These are phyloP conservation scores for Ditylenchus dipsaci DNA, from an alignment of 1,140 invertebrate species.

Conservation along the genomic window DNA sequence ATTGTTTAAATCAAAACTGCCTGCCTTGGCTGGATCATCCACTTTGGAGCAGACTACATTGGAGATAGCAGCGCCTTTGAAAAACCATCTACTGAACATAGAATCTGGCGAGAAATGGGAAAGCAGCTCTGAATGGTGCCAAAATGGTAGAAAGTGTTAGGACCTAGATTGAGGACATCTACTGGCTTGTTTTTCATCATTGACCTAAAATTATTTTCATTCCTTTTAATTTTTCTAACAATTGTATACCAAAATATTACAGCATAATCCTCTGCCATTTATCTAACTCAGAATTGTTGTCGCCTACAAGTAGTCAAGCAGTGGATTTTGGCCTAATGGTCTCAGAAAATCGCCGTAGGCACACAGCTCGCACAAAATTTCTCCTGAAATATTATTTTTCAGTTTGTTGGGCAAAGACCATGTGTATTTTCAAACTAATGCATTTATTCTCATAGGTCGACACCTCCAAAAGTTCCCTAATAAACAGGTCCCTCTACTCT, in stretches of 20 bases:
- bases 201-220: background rate
- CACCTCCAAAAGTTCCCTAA: too few species aligned
- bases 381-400: background rate
- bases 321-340: background rate
- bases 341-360: conserved; percentile 6
- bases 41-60: background rate
- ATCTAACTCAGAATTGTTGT: background rate
- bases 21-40: background rate
- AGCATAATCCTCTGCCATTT: background rate
- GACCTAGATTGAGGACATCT: background rate
- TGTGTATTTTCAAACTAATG: too few species aligned
- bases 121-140: conserved; percentile 11
- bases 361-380: background rate
- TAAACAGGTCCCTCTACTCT: too few species aligned
- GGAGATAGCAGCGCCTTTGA: background rate
- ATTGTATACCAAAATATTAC: background rate
- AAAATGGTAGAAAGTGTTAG: conserved; percentile 8
- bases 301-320: background rate
- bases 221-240: too few species aligned
- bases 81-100: background rate
- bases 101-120: background rate
- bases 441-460: too few species aligned
- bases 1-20: too few species aligned
- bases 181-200: background rate
- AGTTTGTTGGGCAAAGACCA: background rate